Evolutionary conservation across 2,888 invertebrate species (phyloP).

Genomic region (Syrista parreyssii): DNA sequence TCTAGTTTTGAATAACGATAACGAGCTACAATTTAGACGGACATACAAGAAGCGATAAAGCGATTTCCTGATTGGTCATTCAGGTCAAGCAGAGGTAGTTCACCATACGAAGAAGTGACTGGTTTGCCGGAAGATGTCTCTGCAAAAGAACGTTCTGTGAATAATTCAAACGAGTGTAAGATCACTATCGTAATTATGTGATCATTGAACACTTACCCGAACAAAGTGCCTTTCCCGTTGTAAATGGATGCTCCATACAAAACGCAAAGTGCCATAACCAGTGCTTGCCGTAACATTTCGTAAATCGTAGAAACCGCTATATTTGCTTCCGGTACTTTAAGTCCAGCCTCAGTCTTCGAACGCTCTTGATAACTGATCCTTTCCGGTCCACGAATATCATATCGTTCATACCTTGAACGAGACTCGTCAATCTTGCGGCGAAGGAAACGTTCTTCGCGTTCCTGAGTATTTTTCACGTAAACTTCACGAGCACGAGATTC

Average conservation of each 20-base stretch:
- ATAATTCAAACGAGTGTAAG: neutral
- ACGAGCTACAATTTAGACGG: neutral
- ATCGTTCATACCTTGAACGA: neutral
- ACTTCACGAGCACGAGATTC: neutral
- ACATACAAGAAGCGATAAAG: neutral
- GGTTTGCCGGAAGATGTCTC: constrained; percentile 8
- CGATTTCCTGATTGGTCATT: neutral
- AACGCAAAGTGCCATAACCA: constrained; percentile 47
- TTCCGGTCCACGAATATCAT: neutral
- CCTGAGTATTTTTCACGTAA: neutral
- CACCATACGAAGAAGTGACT: constrained; percentile 15
- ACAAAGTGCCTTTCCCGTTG: constrained; percentile 40
- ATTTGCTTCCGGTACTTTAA: neutral
- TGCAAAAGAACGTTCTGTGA: constrained; percentile 10
- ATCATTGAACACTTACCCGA: constrained; percentile 39
- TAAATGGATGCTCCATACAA: constrained; percentile 51
- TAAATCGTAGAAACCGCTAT: constrained; percentile 23
- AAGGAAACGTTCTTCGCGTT: neutral
- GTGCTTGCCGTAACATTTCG: constrained; percentile 45
- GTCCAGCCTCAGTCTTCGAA: neutral
- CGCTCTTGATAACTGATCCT: neutral
- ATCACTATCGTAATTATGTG: neutral
- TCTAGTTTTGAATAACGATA: neutral
- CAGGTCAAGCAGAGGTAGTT: neutral
- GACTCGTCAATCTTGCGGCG: neutral